A percentile compares a stretch with the other conserved stretches of the same genome.
Conservation (phyloP, 1,140 invertebrate genomes). For the Sinonovacula constricta region DNA sequence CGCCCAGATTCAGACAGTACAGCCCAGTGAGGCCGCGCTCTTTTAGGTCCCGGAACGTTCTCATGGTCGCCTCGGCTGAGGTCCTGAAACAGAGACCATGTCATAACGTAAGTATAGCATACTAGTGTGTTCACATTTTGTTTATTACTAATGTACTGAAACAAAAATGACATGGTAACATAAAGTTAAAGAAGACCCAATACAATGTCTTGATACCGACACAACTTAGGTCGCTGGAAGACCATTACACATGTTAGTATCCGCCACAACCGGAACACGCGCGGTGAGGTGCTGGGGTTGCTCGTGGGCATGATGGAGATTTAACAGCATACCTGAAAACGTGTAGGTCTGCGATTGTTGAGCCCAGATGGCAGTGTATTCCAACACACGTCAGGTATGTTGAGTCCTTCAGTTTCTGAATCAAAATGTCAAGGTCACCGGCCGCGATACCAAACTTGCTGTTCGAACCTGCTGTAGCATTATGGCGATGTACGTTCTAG, state of each 20-base stretch:
- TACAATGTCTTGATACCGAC: too few relatives aligned
- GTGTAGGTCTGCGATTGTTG: constrained; percentile 67
- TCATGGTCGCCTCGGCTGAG: constrained; percentile 45
- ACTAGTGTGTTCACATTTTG: too few relatives aligned
- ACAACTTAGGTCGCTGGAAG: too few relatives aligned
- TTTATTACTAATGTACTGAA: too few relatives aligned
- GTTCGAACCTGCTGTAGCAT: constrained; percentile 60
- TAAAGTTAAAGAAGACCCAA: too few relatives aligned
- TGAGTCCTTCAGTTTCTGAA: constrained; percentile 50
- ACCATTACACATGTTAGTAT: too few relatives aligned
- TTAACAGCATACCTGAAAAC: constrained; percentile 64
- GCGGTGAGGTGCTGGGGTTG: too few relatives aligned
- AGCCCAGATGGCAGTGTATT: constrained; percentile 77
- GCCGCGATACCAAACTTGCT: constrained; percentile 71
- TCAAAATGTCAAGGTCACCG: constrained; percentile 52
- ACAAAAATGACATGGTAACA: too few relatives aligned
- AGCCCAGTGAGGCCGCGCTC: constrained; percentile 55
- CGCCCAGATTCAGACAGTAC: constrained; percentile 76
- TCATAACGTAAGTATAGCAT: too few relatives aligned
- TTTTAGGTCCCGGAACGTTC: constrained; percentile 45
- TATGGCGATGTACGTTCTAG: constrained; percentile 70
- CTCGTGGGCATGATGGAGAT: too few relatives aligned
- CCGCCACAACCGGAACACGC: too few relatives aligned
- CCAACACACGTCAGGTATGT: constrained; percentile 68
- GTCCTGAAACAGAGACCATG: constrained; percentile 33